Conservation (phyloP, 2,888 invertebrate genomes). For the Frankliniella fusca region DNA sequence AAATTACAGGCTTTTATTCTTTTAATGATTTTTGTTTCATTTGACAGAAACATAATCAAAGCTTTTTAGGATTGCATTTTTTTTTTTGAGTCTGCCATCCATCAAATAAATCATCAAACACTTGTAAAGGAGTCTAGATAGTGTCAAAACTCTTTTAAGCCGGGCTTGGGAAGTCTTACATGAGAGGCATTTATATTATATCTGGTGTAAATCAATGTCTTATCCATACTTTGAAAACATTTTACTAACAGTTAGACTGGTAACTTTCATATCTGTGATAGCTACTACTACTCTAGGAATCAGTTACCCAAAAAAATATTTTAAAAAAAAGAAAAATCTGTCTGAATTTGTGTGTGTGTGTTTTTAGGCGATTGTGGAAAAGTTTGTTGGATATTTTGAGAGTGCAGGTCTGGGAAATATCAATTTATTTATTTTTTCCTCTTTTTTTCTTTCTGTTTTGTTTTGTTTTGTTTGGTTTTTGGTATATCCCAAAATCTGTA, state of each 20-base stretch:
- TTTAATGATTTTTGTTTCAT: too few relatives aligned
- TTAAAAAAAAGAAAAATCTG: background rate
- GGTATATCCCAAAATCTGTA: too few relatives aligned
- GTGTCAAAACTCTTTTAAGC: too few relatives aligned
- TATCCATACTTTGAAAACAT: constrained; percentile 6
- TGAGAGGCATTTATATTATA: background rate
- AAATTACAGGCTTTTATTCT: too few relatives aligned
- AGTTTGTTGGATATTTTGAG: background rate
- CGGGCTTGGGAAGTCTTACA: background rate
- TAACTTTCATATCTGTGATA: constrained; percentile 25
- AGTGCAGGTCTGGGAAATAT: background rate
- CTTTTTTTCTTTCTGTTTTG: background rate
- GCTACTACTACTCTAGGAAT: constrained; percentile 20
- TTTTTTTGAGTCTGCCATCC: background rate
- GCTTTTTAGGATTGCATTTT: too few relatives aligned
- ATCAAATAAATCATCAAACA: background rate
- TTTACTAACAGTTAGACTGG: constrained; percentile 14
- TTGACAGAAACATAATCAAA: too few relatives aligned
- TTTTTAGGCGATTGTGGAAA: background rate
- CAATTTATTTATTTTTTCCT: too few relatives aligned
- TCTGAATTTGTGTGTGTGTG: background rate
- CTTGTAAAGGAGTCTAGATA: background rate
- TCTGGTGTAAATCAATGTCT: background rate
- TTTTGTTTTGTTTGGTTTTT: background rate
- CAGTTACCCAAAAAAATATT: background rate